phyloP scores from a whole-genome alignment of 2,888 invertebrate species.

The Phragmatobia fuliginosa region DNA sequence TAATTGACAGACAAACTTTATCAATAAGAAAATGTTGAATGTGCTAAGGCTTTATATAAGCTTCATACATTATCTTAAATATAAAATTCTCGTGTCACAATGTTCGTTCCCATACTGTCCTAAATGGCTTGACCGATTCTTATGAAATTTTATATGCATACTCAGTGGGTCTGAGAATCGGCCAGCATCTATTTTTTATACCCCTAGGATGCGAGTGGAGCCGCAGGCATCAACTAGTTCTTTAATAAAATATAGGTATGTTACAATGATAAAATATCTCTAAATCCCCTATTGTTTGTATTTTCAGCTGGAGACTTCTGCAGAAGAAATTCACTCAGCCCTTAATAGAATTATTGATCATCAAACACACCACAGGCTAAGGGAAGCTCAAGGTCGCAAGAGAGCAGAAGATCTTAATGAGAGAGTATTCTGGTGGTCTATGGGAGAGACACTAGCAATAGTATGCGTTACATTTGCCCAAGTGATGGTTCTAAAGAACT shows the following conservation, averaged over 20 bases:
- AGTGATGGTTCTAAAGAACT: constrained; percentile 96
- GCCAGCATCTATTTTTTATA: too few relatives aligned
- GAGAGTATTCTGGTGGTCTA: constrained; percentile 97
- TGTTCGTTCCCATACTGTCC: too few relatives aligned
- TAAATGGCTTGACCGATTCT: too few relatives aligned
- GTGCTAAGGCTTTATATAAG: background rate
- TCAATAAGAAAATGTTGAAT: background rate
- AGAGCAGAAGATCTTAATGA: constrained; percentile 98
- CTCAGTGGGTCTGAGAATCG: too few relatives aligned
- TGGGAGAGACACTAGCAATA: constrained; percentile 94
- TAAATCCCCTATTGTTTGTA: constrained; percentile 43
- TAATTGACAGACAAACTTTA: background rate
- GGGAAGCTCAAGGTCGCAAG: constrained; percentile 97
- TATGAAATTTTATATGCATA: too few relatives aligned
- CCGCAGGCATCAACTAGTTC: too few relatives aligned
- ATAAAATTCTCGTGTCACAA: too few relatives aligned
- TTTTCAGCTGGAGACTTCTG: constrained; percentile 95
- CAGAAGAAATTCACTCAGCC: constrained; percentile 95
- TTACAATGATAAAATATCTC: background rate
- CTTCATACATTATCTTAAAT: too few relatives aligned
- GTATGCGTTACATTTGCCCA: constrained; percentile 95
- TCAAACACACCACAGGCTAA: constrained; percentile 98
- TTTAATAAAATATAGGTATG: too few relatives aligned
- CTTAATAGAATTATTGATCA: constrained; percentile 96
- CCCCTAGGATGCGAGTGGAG: too few relatives aligned